Conservation (phyloP, 2,113 vertebrate species). For the Eidolon helvum region DNA sequence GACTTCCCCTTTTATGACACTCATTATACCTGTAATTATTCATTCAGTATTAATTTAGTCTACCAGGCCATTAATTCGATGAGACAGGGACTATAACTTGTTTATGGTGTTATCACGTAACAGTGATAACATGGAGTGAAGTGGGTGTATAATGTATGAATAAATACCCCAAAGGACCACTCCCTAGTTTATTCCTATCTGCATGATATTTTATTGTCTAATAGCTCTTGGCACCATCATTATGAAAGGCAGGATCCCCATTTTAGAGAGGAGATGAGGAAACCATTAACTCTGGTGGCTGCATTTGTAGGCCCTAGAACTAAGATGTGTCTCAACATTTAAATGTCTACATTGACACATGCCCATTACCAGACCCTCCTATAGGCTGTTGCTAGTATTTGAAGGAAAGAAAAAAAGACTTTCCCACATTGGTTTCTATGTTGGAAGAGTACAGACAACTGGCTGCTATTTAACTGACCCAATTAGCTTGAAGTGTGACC, state of each 20-base stretch:
- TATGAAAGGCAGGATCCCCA: not conserved
- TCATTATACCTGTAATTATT: not conserved
- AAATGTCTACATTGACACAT: not conserved
- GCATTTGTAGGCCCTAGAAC: not conserved
- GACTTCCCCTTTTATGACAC: not conserved
- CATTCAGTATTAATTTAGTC: not conserved
- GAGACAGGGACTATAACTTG: not conserved
- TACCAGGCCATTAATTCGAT: not conserved
- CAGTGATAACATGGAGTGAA: not conserved
- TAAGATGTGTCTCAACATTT: not conserved
- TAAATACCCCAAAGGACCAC: not conserved
- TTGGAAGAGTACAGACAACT: not conserved
- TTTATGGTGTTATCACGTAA: not conserved
- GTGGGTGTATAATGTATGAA: not conserved
- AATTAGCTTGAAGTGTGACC: not conserved
- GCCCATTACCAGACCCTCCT: not conserved
- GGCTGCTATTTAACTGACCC: not conserved
- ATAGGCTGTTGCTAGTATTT: not conserved
- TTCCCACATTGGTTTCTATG: not conserved
- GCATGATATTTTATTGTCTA: not conserved
- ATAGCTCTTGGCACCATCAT: not conserved
- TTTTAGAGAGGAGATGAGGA: not conserved
- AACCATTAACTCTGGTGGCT: not conserved
- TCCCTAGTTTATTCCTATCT: not conserved
- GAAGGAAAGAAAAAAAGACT: not conserved